Base-by-base conservation (phyloP, 2,888 invertebrate species). In the Coleophora deauratella region DNA sequence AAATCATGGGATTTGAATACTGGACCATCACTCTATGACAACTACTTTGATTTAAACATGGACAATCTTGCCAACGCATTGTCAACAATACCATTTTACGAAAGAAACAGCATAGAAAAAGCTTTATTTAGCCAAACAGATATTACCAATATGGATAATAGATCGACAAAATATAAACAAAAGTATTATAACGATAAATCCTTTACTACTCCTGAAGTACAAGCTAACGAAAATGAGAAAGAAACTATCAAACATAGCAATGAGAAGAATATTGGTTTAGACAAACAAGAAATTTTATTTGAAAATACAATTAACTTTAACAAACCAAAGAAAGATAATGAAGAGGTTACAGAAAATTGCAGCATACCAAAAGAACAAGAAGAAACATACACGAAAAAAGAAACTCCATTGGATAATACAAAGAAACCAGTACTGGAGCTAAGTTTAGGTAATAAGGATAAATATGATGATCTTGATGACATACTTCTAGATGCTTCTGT, bases 21-120 rank as follows among this genome's bases (percentile, higher is more conserved):
- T 15, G 72, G 65, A 0, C 74, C 81, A 1, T 72, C 82, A 1
- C 49, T 70, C 21, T 85, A 81, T 49, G 80, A 84, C 44, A 82
- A 82, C 62, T 82, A 80, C 52, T 86, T 86, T 51, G 72, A 80
- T 13, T 73, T 85, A 3, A 66, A 84, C 45, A 75, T 75, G 67
- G 72, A 77, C 35, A 69, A 64, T 13, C 62, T 86, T 0, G 62
- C 68, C n/a, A 44, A 61, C 15, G 80, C 78, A 12, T 49, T 86
- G 1, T 72, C 66, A 8, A 72, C 80, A 3, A 64, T 85, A 50
- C 80, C 86, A 32, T 86, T 86, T 51, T 70, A 76, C 50, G 71
- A 82, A 61, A 66, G 86, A 54, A 85, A 79, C 52, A 50, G 54
- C 15, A 62, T 85, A 38, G 67, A 81, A 12, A 52, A 54, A 43